These are phyloP conservation scores for Zoanthus gigantus DNA, from an alignment of 92 coral and sea anemone genomes.

Conservation along the genomic window DNA sequence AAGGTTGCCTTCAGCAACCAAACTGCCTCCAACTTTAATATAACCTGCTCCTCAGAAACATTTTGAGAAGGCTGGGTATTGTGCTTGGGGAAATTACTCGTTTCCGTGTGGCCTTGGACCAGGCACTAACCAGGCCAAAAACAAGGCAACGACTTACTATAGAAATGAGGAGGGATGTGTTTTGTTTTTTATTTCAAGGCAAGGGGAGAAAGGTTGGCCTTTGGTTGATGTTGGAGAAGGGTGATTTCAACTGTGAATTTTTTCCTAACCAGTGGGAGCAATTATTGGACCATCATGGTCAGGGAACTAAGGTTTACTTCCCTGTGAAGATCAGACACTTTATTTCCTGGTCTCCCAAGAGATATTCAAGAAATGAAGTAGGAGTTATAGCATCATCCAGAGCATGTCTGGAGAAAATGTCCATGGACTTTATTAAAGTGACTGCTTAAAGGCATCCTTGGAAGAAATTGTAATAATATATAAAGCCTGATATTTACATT, in stretches of 20 bases:
- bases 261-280: background rate
- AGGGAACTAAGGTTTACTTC: conserved; percentile 51
- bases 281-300: conserved; percentile 49
- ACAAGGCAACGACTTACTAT: background rate
- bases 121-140: conserved; percentile 10
- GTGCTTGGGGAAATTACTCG: background rate
- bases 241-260: background rate
- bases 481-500: conserved; percentile 15
- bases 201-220: background rate
- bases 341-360: conserved; percentile 55
- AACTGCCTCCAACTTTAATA: no score
- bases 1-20: no score
- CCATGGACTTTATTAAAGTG: conserved; percentile 55
- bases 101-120: conserved; percentile 1
- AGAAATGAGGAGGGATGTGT: background rate
- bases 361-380: conserved; percentile 19
- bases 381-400: conserved; percentile 30
- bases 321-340: conserved; percentile 49
- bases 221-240: background rate
- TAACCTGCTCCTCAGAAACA: no score
- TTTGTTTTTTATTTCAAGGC: conserved; percentile 1
- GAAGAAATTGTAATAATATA: background rate
- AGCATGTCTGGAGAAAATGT: conserved; percentile 51
- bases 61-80: background rate
- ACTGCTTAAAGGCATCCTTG: conserved; percentile 39